Conservation (phyloP, 2,797 vertebrate genomes). For the Sebastes iracundus region DNA sequence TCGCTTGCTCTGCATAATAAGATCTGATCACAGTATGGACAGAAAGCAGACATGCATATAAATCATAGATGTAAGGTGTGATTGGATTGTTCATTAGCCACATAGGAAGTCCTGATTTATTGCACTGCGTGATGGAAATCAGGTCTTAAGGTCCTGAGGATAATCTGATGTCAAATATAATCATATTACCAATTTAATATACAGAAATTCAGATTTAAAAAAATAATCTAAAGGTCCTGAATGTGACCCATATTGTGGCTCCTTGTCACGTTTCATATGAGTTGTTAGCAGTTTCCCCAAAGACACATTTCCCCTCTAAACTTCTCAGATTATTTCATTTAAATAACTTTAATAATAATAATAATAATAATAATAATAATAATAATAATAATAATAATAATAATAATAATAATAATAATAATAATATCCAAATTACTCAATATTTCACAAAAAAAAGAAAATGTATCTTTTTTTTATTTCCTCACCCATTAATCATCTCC, state of each 20-base stretch:
- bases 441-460: accelerated
- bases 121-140: neutral
- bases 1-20: conserved; percentile 67
- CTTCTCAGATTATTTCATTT: too few relatives aligned
- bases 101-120: conserved; percentile 1
- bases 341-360: too few relatives aligned
- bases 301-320: too few relatives aligned
- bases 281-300: too few relatives aligned
- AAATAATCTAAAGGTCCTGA: neutral
- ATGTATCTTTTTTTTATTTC: too few relatives aligned
- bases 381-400: too few relatives aligned
- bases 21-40: conserved; percentile 68
- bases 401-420: too few relatives aligned
- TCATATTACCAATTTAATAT: conserved; percentile 5
- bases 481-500: too few relatives aligned
- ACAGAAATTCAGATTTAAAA: neutral
- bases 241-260: too few relatives aligned
- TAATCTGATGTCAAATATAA: conserved; percentile 26
- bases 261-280: accelerated
- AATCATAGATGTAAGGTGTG: conserved; percentile 47
- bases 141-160: neutral
- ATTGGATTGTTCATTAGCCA: conserved; percentile 46
- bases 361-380: too few relatives aligned
- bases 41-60: conserved; percentile 60
- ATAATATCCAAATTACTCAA: too few relatives aligned